Evolutionary conservation across 2,888 invertebrate genomes (phyloP).

Genomic region (Lacanobia oleracea): DNA sequence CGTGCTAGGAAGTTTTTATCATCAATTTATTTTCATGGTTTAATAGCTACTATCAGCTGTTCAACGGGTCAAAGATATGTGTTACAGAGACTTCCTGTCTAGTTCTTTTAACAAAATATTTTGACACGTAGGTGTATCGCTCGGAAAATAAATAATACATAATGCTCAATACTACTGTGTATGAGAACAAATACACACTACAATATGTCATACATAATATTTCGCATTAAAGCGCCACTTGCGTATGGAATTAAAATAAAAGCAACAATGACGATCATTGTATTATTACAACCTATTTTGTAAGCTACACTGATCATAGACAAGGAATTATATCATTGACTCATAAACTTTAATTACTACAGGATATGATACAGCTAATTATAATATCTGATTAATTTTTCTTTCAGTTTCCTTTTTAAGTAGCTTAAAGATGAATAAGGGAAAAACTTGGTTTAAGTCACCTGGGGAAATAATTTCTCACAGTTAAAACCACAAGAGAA

Average conservation of each 20-base stretch:
- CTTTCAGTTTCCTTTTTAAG: constrained; percentile 36
- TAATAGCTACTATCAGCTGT: constrained; percentile 23
- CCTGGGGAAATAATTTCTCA: background rate
- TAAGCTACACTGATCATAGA: background rate
- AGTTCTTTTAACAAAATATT: background rate
- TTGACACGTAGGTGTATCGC: too few relatives aligned
- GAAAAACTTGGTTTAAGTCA: background rate
- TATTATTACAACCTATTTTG: constrained; percentile 16
- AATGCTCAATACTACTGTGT: too few relatives aligned
- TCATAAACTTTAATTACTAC: constrained; percentile 36
- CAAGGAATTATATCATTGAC: constrained; percentile 22
- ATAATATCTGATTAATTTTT: constrained; percentile 31
- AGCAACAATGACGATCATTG: background rate
- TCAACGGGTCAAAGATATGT: background rate
- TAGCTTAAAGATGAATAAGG: background rate
- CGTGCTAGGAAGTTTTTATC: constrained; percentile 42
- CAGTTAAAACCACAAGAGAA: background rate
- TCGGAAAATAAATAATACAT: too few relatives aligned
- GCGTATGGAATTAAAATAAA: too few relatives aligned
- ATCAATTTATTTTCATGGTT: constrained; percentile 46
- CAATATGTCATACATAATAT: too few relatives aligned
- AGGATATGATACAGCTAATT: constrained; percentile 33
- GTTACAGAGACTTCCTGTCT: background rate
- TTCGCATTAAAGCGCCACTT: too few relatives aligned
- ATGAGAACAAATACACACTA: too few relatives aligned